Conservation (phyloP, 2,888 invertebrate species). For the Clanis bilineata region DNA sequence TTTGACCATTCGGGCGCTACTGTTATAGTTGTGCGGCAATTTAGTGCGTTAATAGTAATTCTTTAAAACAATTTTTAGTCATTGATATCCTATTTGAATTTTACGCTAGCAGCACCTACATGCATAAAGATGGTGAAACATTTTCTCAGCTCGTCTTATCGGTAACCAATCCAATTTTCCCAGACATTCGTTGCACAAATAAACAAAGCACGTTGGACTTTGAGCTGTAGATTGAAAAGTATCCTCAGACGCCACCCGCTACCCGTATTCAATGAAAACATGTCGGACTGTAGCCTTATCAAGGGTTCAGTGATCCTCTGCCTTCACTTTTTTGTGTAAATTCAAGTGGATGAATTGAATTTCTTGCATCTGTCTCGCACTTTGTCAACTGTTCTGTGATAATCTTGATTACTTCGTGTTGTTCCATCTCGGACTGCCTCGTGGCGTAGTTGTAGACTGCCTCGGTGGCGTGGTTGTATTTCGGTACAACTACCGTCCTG, state of each 20-base stretch:
- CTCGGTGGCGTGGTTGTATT: no score
- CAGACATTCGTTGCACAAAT: constrained; percentile 1
- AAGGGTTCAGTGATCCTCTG: background rate
- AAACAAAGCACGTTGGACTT: constrained; percentile 6
- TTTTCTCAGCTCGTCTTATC: background rate
- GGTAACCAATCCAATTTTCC: constrained; percentile 5
- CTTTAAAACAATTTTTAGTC: no score
- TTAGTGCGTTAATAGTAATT: no score
- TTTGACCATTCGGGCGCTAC: no score
- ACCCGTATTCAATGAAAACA: background rate
- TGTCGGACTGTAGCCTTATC: background rate
- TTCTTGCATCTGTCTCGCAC: no score
- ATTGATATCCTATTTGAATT: no score
- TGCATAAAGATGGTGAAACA: background rate
- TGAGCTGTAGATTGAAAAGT: constrained; percentile 11
- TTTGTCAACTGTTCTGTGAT: no score
- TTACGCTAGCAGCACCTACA: background rate
- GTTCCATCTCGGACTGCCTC: no score
- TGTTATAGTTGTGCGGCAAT: no score
- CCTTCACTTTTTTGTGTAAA: background rate
- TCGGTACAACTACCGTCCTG: no score
- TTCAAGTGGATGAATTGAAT: background rate
- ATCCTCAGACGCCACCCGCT: background rate
- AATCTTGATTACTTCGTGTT: no score
- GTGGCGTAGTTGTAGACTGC: no score